These are phyloP conservation scores for Tragopan temminckii DNA, from an alignment of 2,797 vertebrate species.

Conservation along the genomic window DNA sequence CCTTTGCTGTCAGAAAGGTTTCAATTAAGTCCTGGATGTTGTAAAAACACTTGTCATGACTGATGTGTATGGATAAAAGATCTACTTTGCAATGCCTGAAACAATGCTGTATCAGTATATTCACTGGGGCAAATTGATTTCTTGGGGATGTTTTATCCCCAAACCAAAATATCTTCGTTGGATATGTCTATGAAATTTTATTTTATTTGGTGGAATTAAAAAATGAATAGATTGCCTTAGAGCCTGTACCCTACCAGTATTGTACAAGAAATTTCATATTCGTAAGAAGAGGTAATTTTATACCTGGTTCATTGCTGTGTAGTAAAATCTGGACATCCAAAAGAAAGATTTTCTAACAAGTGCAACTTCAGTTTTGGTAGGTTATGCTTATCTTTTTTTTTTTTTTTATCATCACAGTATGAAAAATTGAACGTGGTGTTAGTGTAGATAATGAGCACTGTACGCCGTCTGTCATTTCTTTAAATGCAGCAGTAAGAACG, in stretches of 20 bases:
- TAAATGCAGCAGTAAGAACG: neutral
- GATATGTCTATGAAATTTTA: neutral
- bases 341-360: neutral
- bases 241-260: neutral
- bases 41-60: neutral
- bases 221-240: neutral
- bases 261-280: neutral
- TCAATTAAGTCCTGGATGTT: conserved; percentile 1
- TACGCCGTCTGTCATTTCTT: neutral
- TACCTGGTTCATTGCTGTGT: neutral
- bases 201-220: neutral
- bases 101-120: neutral
- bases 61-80: neutral
- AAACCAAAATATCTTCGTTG: neutral
- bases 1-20: neutral
- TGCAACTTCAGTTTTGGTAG: neutral
- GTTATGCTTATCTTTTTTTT: neutral
- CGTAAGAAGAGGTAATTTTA: neutral
- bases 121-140: neutral
- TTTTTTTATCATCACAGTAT: neutral
- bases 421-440: neutral
- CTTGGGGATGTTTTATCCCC: neutral
- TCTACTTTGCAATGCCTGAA: conserved; percentile 12
- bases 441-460: neutral
- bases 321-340: neutral